Percentiles rank a stretch among this genome's conserved stretches.
Conservation (phyloP, 2,797 vertebrate genomes). For the Gambusia yucatana region DNA sequence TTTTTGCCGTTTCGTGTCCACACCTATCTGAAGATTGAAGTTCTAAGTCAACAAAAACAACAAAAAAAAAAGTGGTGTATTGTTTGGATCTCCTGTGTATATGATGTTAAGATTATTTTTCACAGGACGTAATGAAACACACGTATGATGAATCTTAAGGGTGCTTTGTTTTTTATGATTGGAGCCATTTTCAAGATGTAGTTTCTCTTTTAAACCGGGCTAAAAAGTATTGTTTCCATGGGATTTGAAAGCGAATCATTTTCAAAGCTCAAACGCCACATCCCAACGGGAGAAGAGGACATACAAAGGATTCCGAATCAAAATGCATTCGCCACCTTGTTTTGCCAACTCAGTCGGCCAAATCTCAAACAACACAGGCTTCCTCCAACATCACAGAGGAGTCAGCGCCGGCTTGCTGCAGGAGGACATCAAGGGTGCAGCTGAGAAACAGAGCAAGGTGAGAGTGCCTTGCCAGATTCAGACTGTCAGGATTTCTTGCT, state of each 20-base stretch:
- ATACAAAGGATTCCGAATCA: constrained; percentile 74
- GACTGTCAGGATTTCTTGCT: constrained; percentile 70
- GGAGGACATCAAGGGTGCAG: constrained; percentile 75
- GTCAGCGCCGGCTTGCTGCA: constrained; percentile 70
- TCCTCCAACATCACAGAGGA: constrained; percentile 75
- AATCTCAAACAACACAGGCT: constrained; percentile 81
- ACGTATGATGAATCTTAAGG: constrained; percentile 73
- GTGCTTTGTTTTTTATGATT: constrained; percentile 72
- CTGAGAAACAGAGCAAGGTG: constrained; percentile 69
- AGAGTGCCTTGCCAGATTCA: constrained; percentile 75
- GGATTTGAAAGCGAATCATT: constrained; percentile 76
- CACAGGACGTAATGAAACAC: constrained; percentile 66
- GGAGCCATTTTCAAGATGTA: constrained; percentile 75
- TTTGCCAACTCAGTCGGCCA: constrained; percentile 80
- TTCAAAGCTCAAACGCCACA: constrained; percentile 74
- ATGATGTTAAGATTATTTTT: constrained; percentile 74
- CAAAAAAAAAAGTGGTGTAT: constrained; percentile 59
- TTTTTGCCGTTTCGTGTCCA: constrained; percentile 77
- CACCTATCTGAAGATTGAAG: constrained; percentile 76
- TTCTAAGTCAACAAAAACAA: constrained; percentile 78
- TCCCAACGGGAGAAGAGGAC: constrained; percentile 65
- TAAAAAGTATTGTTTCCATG: constrained; percentile 72
- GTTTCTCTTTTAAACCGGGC: constrained; percentile 68
- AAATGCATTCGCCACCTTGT: constrained; percentile 78
- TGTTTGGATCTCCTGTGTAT: constrained; percentile 76